Evolutionary conservation across 2,888 invertebrate genomes (phyloP), one percentile per base, ranked within the genome.

Genomic region (Gryllus longicercus): DNA sequence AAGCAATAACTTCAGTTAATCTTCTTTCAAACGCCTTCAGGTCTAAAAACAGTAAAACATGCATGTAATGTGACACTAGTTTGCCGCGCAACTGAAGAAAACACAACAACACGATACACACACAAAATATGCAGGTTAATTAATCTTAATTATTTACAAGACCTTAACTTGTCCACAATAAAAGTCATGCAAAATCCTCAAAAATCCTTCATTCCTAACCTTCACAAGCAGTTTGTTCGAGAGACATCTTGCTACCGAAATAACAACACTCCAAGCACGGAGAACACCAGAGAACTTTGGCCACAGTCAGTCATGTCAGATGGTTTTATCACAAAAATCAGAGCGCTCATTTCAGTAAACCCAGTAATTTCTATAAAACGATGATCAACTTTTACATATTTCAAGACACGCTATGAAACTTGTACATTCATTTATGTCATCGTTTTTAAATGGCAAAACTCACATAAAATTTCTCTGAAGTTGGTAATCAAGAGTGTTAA

Each of bases 1-100:
- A 96, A 84, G 96, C 94, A 86, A 99, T 97, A 21, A 99, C 98
- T 90, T 99, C 99, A 1, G 98, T 99, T 49, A 99, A 89, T 80
- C 99, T 92, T 83, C 98, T 92, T 88, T 99, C 99, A 88, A 99
- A 99, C 74, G 98, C 98, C 88, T 98, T 99, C 84, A 99, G 90
- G 91, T 99, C 99, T 95, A 89, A 86, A 89, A 90, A 84, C 84
- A 85, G 84, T 86, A 84, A 83, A 84, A 79, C 25, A 79, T 75
- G 21, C 77, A 74, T 76, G 74, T n/a, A 74, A 74, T 21, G 2
- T 23, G 16, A 76, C 16, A 23, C 12, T 23, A 75, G 11, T 14
- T 25, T 14, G 10, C n/a, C 12, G 8, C 2, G 0, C 76, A 25
- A 23, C 2, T 23, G 14, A 25, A 23, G 14, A 76, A 10, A 38